Evolutionary conservation across 2,113 vertebrate genomes (phyloP), one percentile per base, ranked within the genome.

Genomic region (Ophiodon elongatus): DNA sequence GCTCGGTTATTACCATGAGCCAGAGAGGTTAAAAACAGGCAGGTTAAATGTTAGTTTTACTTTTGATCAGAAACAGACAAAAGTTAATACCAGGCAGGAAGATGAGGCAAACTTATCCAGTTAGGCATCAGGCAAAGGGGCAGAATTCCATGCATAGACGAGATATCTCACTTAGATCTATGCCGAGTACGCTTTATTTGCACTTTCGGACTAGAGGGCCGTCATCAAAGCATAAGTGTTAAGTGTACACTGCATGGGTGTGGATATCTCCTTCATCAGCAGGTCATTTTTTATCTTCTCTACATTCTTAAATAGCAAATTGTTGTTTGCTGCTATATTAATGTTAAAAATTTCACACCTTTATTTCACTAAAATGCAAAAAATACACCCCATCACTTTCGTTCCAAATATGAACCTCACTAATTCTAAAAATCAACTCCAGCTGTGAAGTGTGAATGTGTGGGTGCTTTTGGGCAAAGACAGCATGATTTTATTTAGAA

Each of bases 401-500:
- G 3, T 15, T 62, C 21, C 23, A 69, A 19, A 43, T 54, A 41
- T 41, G 6, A 60, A 6, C n/a, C 17, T 76, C 6, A 37, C 67
- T 76, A 21, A 47, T 60, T 76, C 33, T 67, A 15, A 52, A 67
- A 45, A 8, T 41, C 39, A 19, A n/a, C 39, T 54, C 17, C 25
- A 71, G 33, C 66, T 47, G 27, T 68, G 27, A 31, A 56, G 68
- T 43, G 37, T 67, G 57, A 56, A 63, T 2, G 8, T 29, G 73
- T 65, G 47, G 50, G 57, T 62, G 59, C 27, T 8, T 37, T 8
- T 64, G 3, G 62, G 25, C 41, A 35, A 15, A 68, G 17, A 27
- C 13, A 41, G 45, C 25, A 54, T 3, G 8, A 73, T 78, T 19
- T 71, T 78, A 43, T 83, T 85, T 66, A 77, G 47, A 68, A 31